Base-by-base conservation (phyloP, 2,888 invertebrate genomes). In the Ormyrus nitidulus region DNA sequence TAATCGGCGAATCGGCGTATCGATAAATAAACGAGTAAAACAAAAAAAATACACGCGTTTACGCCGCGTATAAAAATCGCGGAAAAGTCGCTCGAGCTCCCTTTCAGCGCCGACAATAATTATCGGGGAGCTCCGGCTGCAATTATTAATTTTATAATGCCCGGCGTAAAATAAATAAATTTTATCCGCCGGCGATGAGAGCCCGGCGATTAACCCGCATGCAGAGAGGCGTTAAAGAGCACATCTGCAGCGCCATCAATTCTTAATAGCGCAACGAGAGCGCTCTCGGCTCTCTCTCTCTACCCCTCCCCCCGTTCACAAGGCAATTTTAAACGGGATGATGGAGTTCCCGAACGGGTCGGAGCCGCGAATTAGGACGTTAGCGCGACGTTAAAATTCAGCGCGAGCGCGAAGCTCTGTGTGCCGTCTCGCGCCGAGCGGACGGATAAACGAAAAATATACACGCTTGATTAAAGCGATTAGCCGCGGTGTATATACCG, bases 241-340 rank as follows among this genome's bases (percentile, higher is more conserved):
- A 54, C 79, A 79, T 79, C 79, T 74, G 79, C 69, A 73, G 53
- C 51, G 51, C 64, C 79, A 56, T 79, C 68, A 79, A 79, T 79
- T 48, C 51, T 79, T 73, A 79, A 79, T 79, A 59, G 79, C 68
- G 54, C 65, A 59, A 9, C 13, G 59, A 49, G 46, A 34, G 49
- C 13, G 64, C 13, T n/a, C 6, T 9, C 69, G 8, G 6, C 62
- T 54, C n/a, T 6, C 59, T n/a, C 5, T 11, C 10, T 11, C 54
- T 44, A 34, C 6, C 51, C 13, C 19, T n/a, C 44, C 13, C 10
- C 44, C 44, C 61, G 49, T 44, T 62, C 3, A 34, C 0, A 34
- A 34, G 34, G 34, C 34, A 34, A 34, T 34, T 34, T 34, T 34
- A 34, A 34, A 34, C 34, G 34, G 34, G 34, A 34, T 34, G 34